These are phyloP conservation scores for Petromus typicus DNA, from an alignment of 2,113 vertebrate species.

Conservation along the genomic window DNA sequence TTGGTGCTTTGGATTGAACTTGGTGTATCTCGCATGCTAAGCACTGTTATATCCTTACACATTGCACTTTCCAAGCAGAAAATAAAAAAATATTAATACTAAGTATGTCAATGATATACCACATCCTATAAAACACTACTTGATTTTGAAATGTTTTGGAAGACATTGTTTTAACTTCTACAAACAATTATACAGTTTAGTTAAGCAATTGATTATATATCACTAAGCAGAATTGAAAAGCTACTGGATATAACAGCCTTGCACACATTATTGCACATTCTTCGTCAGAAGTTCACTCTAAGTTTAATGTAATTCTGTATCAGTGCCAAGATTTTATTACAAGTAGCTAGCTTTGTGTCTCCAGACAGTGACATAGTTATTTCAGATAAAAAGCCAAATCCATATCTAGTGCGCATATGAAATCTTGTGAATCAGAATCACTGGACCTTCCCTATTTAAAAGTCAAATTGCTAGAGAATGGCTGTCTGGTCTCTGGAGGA, in stretches of 20 bases:
- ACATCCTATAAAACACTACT: background rate
- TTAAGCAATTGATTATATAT: background rate
- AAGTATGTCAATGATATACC: background rate
- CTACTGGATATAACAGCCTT: background rate
- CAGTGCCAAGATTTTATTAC: background rate
- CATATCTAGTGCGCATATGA: background rate
- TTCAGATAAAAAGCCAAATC: background rate
- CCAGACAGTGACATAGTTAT: background rate
- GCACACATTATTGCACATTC: background rate
- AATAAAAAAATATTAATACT: background rate
- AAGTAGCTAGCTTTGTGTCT: background rate
- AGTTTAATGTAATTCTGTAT: background rate
- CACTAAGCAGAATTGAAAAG: background rate
- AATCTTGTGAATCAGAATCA: background rate
- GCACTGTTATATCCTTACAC: background rate
- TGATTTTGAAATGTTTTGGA: background rate
- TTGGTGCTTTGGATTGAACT: background rate
- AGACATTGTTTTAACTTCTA: background rate
- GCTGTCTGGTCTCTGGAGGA: no score
- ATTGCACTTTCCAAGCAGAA: background rate
- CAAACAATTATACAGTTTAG: background rate
- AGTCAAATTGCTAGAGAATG: background rate
- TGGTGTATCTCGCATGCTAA: background rate
- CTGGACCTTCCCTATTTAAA: background rate
- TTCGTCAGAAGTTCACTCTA: background rate